Percentiles rank a stretch among this genome's conserved stretches.
Conservation (phyloP, 1,140 invertebrate genomes). For the Colletes gigas region DNA sequence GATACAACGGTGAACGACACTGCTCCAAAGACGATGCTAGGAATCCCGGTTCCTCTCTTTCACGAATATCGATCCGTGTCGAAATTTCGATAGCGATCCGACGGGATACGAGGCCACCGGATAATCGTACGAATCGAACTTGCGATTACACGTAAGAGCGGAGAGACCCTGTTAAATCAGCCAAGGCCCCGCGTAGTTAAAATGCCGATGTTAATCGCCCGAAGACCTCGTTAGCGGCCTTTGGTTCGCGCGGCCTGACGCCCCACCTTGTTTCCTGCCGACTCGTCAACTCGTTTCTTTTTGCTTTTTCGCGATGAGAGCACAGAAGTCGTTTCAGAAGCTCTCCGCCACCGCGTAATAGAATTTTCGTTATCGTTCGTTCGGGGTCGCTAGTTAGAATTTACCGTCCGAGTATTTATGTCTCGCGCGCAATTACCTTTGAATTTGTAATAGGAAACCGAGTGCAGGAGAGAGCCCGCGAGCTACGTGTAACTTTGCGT, state of each 20-base stretch:
- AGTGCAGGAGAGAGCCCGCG: neutral
- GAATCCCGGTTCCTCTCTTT: too few relatives aligned
- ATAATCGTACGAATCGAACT: neutral
- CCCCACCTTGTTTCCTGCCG: neutral
- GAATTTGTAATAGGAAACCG: conserved; percentile 36
- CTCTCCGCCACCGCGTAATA: conserved; percentile 7
- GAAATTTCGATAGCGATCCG: neutral
- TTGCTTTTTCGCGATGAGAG: conserved; percentile 5
- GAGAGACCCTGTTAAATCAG: conserved; percentile 60
- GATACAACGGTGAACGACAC: too few relatives aligned
- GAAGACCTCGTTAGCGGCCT: conserved; percentile 66
- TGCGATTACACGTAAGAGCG: conserved; percentile 55
- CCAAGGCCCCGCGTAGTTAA: conserved; percentile 60
- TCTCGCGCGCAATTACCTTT: conserved; percentile 36
- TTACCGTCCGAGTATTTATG: conserved; percentile 37
- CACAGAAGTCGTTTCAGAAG: neutral
- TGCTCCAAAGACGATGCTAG: too few relatives aligned
- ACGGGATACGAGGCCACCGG: neutral
- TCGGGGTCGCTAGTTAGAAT: conserved; percentile 16
- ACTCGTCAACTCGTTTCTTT: neutral
- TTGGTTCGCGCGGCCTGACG: conserved; percentile 56
- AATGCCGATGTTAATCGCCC: conserved; percentile 68
- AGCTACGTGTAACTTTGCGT: neutral
- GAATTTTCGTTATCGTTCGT: conserved; percentile 46
- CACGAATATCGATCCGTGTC: too few relatives aligned